Base-by-base conservation (phyloP, 2,888 invertebrate species). In the Rosalia funebris region DNA sequence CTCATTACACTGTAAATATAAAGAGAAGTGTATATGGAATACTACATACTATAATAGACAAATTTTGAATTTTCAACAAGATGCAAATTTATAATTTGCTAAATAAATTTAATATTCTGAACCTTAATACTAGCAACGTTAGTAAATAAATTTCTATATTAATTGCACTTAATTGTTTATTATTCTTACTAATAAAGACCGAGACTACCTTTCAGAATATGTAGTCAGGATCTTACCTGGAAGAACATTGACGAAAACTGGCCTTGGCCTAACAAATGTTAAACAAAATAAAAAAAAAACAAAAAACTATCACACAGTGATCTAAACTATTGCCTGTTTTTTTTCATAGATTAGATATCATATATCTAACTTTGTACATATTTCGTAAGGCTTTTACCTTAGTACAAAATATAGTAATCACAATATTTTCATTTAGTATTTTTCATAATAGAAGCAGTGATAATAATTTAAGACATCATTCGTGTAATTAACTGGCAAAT, bases 161-260 rank as follows among this genome's bases (percentile, higher is more conserved):
- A 81, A 81, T 81, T 81, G 81, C 81, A 81, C 81, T 80, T 80
- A 79, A 70, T n/a, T 70, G 55, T 69, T 69, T 64, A 64, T 45
- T 62, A 66, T 67, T 70, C 71, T 68, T 72, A 71, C 64, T 66
- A 50, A 63, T 68, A 67, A 74, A 74, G 72, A 73, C 63, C 59
- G 69, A 61, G 58, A 65, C 69, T 63, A 66, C 48, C 37, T 55
- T 37, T 61, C 50, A 42, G 37, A 70, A 68, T 50, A n/a, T 12
- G 46, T 46, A 60, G 67, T 59, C 64, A 64, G 71, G 69, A 72
- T 72, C 76, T 76, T 73, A 71, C 69, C 63, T 79, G 81, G 81
- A 81, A 81, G 81, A 81, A 81, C 81, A 72, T 72, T 77, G 80
- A 79, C 74, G 72, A 71, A 69, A 80, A 81, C 79, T 80, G 81